Evolutionary conservation across 2,888 invertebrate species (phyloP).

Genomic region (Chrysodeixis includens): DNA sequence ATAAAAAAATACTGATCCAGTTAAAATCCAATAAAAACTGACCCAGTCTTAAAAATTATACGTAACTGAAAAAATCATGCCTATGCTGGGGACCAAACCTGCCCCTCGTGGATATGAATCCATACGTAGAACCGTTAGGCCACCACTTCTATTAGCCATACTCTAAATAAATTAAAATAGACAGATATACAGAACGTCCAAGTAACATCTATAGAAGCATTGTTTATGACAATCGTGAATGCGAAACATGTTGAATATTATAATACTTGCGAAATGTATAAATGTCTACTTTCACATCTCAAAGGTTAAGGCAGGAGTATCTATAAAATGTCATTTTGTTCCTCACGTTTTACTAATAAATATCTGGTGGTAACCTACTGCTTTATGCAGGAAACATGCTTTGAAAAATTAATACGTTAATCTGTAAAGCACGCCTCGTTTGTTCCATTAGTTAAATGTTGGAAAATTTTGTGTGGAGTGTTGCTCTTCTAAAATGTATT

Average conservation of each 20-base stretch:
- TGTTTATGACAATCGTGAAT: conserved; percentile 42
- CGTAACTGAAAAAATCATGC: no score
- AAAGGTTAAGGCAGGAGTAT: conserved; percentile 46
- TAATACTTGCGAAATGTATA: conserved; percentile 40
- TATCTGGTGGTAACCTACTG: conserved; percentile 26
- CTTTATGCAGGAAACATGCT: conserved; percentile 13
- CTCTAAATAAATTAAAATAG: background rate
- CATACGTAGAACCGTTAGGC: no score
- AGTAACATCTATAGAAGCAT: background rate
- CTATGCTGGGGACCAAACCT: no score
- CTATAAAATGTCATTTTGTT: conserved; percentile 43
- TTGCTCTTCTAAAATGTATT: background rate
- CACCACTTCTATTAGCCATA: no score
- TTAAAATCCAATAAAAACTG: no score
- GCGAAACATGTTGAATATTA: conserved; percentile 42
- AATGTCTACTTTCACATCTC: conserved; percentile 41
- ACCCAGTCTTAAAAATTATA: no score
- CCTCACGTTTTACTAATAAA: conserved; percentile 50
- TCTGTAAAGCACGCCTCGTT: conserved; percentile 11
- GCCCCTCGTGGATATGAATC: no score
- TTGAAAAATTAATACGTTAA: conserved; percentile 34
- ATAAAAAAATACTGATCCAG: no score
- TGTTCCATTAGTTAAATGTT: background rate
- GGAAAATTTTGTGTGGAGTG: background rate
- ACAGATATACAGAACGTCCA: background rate